Evolutionary conservation across 2,113 vertebrate genomes (phyloP), one percentile per base, ranked within the genome.

Genomic region (Cyphomyrus plagiostoma): DNA sequence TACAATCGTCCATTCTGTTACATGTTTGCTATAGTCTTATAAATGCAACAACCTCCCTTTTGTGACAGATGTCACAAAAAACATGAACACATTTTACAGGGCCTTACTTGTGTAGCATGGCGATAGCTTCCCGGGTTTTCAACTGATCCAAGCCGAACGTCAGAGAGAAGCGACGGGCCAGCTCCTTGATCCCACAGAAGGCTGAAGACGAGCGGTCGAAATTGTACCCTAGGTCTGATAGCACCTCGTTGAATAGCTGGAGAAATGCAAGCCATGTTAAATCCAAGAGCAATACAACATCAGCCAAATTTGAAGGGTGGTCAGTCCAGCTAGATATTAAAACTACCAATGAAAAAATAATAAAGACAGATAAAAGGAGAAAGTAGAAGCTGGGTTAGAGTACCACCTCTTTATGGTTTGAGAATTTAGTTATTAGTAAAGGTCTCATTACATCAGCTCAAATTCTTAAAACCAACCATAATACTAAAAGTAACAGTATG

Each of bases 101-200:
- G 84, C 89, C 96, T 96, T 97, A 99, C 98, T 99, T 99, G 96
- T 99, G 98, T 89, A 99, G 95, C 98, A 99, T 99, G 83, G 98
- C 98, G 89, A 99, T 99, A 93, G 98, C 98, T 93, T 99, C 98
- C 96, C 98, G 96, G 90, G 98, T 99, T 97, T 99, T 99, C 91
- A 99, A 91, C 56, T 99, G 98, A 96, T 99, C 98, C 19, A 99
- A 96, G 91, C 98, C 98, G 87, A 99, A 99, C 0, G 98, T 99
- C 93, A 99, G 97, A 90, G 98, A 98, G 95, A 99, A 99, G 86
- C 98, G 98, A 66, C 98, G 97, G 91, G 98, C 98, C 92, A 99
- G 96, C 93, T 99, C 98, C 95, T 99, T 99, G 94, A 99, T 99
- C 85, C 98, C 98, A 42, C 98, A 99, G 95, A 99, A 99, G 0